phyloP scores from a whole-genome alignment of 2,888 invertebrate genomes.

The Autographa gamma region DNA sequence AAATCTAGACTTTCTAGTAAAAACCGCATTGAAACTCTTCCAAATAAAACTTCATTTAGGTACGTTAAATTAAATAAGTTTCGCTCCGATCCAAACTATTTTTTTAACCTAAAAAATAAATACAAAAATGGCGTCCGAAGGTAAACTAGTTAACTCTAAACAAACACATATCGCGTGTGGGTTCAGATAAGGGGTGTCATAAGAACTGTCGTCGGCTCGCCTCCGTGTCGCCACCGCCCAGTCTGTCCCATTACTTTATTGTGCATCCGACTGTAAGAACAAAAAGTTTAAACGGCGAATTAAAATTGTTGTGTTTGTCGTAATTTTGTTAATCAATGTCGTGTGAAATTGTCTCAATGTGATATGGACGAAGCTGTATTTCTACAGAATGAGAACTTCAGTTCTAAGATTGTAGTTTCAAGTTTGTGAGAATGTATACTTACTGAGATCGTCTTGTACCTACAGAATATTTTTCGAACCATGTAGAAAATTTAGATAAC shows the following conservation, averaged over 20 bases:
- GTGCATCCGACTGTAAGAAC: constrained; percentile 77
- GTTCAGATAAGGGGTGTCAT: constrained; percentile 84
- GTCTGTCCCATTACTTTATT: constrained; percentile 84
- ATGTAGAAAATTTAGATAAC: too few species aligned
- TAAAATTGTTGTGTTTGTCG: constrained; percentile 43
- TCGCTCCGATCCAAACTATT: constrained; percentile 18
- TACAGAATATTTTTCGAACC: too few species aligned
- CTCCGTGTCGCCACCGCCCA: constrained; percentile 73
- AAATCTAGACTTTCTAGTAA: not conserved
- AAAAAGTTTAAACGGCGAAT: constrained; percentile 64
- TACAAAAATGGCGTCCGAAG: constrained; percentile 37
- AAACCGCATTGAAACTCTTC: not conserved
- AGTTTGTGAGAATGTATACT: not conserved
- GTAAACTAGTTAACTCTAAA: constrained; percentile 62
- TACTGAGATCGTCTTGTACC: too few species aligned
- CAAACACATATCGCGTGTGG: constrained; percentile 80
- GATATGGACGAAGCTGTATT: not conserved
- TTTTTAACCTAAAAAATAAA: constrained; percentile 33
- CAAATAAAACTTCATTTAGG: not conserved
- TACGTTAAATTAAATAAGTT: not conserved
- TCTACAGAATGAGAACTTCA: too few species aligned
- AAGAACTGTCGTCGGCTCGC: constrained; percentile 78
- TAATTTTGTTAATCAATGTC: constrained; percentile 31
- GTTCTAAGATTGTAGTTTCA: not conserved
- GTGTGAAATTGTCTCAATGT: constrained; percentile 7